Base-by-base conservation (phyloP, 2,797 vertebrate species). In the Meriones psammophilus region DNA sequence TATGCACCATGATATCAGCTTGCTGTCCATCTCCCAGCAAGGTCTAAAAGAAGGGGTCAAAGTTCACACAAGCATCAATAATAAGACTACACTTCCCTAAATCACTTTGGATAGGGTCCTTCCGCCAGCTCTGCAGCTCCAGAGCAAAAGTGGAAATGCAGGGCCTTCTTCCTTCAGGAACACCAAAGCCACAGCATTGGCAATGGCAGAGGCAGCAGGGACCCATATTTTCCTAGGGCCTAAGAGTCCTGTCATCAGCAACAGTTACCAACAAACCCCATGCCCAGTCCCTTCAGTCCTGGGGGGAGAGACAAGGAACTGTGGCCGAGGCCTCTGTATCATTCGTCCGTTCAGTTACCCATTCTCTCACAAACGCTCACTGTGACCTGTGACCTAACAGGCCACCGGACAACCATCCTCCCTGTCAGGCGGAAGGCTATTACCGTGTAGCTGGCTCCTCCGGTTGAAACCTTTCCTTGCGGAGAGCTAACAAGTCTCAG, bases 271-370 rank as follows among this genome's bases (percentile, higher is more conserved):
- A 14, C 20, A 69, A 69, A 33, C 50, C 33, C 86, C 6, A 13
- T 58, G 22, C 3, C 12, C 54, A 50, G 50, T 50, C 50, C 50
- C 10, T 8, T 10, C 24, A 26, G 24, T 7, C 62, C 58, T 3
- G 62, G 5, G 13, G 20, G 0, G 0, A 22, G 56, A 50, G 54
- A 33, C 22, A 39, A 17, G 1, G 4, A 33, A 71, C 4, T 1
- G 12, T 42, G 26, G 17, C 66, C 22, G 12, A 42, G 79, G 1
- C 33, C 50, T 42, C 18, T 3, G 71, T 1, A 33, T 90, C 28
- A 30, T 9, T 15, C 8, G 14, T 36, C 20, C 33, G 5, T n/a
- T n/a, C 36, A 36, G n/a, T 14, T 50, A 50, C 46, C 46, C 39
- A 28, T 28, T 46, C 24, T 15, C 13, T 5, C 9, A 24, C 36